Evolutionary conservation across 2,113 vertebrate genomes (phyloP), one percentile per base, ranked within the genome.

Genomic region (Cnemophilus loriae): DNA sequence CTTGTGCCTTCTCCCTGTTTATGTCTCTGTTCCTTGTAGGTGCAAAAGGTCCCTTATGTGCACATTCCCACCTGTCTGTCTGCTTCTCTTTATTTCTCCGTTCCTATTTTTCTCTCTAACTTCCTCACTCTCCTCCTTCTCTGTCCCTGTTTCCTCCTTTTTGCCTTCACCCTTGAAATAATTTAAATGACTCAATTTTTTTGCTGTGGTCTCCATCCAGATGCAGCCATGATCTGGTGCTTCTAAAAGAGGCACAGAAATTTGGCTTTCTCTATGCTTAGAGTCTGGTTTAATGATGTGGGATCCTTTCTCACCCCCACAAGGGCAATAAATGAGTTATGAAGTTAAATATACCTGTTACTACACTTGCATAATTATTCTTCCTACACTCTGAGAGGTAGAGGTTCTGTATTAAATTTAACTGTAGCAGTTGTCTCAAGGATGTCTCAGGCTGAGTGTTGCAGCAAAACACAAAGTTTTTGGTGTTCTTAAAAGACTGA

Each of bases 321-420:
- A 81, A 92, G 69, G 44, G 37, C 52, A 94, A 78, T 78, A 90
- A 89, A 81, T 60, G 69, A 84, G 52, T 93, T 85, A 85, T 52
- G 47, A 71, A 74, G 64, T 94, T 93, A 82, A 90, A 92, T 92
- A 87, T 90, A 78, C 76, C 71, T 88, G 44, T 88, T 80, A 77
- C 56, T 88, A 4, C 37, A 33, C 86, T 90, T 86, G 53, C 44
- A 35, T 93, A 56, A 56, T 93, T 89, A 57, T 70, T 87, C 71
- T 74, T 89, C 64, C 73, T 88, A 33, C 56, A 41, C 39, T 70
- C 26, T 33, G 61, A 76, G 56, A 81, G 44, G 44, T 16, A 80
- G 44, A 84, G 52, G 23, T 94, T 85, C 35, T 80, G 39, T 44
- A 64, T 81, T 92, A 56, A 92, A 53, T 84, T 88, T 33, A 63